Evolutionary conservation across 2,797 vertebrate genomes (phyloP).

Genomic region (Pseudopleuronectes americanus): DNA sequence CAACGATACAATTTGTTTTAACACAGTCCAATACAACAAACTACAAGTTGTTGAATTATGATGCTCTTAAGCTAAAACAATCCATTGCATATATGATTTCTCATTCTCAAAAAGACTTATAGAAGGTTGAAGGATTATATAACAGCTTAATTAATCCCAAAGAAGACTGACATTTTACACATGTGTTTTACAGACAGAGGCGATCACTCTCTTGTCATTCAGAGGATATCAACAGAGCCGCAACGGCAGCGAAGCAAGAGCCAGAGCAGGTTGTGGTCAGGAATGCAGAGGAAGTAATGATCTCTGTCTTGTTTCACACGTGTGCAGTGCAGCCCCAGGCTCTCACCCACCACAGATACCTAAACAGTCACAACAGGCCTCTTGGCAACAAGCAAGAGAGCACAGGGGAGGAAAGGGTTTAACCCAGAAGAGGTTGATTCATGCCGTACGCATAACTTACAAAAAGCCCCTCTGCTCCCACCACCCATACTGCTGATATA

Average conservation of each 20-base stretch:
- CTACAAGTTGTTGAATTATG: not conserved
- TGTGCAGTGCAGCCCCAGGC: conserved; percentile 13
- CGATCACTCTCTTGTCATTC: conserved; percentile 11
- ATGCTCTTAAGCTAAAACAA: not conserved
- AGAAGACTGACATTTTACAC: no score
- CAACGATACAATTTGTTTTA: not conserved
- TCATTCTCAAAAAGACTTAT: not conserved
- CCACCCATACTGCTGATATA: not conserved
- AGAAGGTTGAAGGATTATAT: not conserved
- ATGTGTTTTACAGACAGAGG: not conserved
- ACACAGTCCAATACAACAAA: not conserved
- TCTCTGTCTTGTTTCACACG: conserved; percentile 51
- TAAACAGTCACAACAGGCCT: conserved; percentile 30
- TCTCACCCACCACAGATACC: conserved; percentile 33
- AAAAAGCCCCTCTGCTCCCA: not conserved
- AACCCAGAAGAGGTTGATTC: conserved; percentile 10
- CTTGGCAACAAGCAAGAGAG: conserved; percentile 10
- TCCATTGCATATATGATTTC: not conserved
- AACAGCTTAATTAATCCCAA: no score
- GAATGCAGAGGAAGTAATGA: conserved; percentile 63
- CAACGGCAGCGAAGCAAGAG: conserved; percentile 34
- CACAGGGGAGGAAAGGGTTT: not conserved
- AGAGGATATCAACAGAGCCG: conserved; percentile 29
- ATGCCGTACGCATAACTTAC: not conserved
- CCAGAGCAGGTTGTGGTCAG: conserved; percentile 59